Percentiles rank a stretch among this genome's conserved stretches.
Evolutionary conservation across 2,113 vertebrate genomes (phyloP).

Genomic region (Coptodon bakossiorum): DNA sequence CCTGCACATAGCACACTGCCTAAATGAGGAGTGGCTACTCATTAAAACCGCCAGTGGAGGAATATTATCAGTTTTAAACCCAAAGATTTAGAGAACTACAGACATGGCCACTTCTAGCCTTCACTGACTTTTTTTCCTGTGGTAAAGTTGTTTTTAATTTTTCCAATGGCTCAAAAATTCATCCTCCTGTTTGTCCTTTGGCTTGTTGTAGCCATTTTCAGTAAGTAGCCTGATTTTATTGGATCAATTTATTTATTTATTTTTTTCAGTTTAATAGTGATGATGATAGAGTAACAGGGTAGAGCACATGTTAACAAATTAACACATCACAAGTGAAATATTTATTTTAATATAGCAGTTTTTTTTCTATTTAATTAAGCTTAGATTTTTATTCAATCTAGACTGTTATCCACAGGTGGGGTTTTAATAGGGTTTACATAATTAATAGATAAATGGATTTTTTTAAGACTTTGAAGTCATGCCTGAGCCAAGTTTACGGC

Average conservation of each 20-base stretch:
- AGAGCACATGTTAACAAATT: not conserved
- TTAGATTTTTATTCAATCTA: not conserved
- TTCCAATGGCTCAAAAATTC: not conserved
- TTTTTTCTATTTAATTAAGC: not conserved
- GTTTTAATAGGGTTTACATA: accelerated
- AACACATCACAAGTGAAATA: not conserved
- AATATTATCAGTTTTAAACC: not conserved
- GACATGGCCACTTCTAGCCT: not conserved
- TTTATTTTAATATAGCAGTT: not conserved
- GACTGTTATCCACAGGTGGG: not conserved
- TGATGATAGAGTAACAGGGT: not conserved
- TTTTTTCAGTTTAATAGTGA: not conserved
- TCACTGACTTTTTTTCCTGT: not conserved
- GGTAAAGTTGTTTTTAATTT: accelerated
- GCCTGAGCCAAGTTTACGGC: accelerated
- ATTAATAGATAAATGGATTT: accelerated
- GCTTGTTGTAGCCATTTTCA: not conserved
- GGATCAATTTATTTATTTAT: too few relatives aligned
- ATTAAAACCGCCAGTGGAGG: slow-evolving; percentile 8
- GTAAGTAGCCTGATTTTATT: slow-evolving; percentile 17
- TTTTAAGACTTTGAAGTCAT: accelerated
- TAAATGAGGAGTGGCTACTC: slow-evolving; percentile 30
- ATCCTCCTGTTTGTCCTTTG: not conserved
- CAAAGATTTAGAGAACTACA: not conserved
- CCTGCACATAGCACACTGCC: not conserved